These are phyloP conservation scores for Triops cancriformis DNA, from an alignment of 1,140 invertebrate genomes.

Conservation along the genomic window DNA sequence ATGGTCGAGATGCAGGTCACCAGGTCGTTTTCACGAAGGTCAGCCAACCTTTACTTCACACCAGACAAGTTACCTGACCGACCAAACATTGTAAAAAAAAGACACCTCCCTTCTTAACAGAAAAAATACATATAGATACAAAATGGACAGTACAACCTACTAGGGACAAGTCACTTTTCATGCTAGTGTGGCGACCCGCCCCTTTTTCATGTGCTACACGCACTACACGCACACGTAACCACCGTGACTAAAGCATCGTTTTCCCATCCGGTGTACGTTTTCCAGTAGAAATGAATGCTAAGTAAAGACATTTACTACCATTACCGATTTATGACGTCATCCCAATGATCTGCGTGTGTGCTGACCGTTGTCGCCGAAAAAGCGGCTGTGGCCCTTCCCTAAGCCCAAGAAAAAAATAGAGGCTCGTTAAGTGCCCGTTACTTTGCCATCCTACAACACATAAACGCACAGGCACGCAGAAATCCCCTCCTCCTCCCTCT, in stretches of 20 bases:
- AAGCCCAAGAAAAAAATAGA: not conserved
- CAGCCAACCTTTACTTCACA: constrained; percentile 10
- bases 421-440: no score
- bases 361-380: not conserved
- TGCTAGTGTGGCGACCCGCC: not conserved
- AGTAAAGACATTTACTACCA: not conserved
- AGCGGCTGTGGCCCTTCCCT: not conserved
- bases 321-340: constrained; percentile 9
- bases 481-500: not conserved
- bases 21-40: not conserved
- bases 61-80: not conserved
- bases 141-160: not conserved
- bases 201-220: not conserved
- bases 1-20: not conserved
- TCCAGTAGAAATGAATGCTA: not conserved
- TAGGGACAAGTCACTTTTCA: not conserved
- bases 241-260: not conserved
- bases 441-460: no score
- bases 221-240: not conserved
- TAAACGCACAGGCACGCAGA: constrained; percentile 8
- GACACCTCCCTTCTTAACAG: not conserved
- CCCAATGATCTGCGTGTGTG: not conserved
- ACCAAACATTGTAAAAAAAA: not conserved
- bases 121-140: not conserved
- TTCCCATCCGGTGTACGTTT: not conserved